These are phyloP conservation scores for Eledona agricola DNA, from an alignment of 2,888 invertebrate genomes.

Conservation along the genomic window DNA sequence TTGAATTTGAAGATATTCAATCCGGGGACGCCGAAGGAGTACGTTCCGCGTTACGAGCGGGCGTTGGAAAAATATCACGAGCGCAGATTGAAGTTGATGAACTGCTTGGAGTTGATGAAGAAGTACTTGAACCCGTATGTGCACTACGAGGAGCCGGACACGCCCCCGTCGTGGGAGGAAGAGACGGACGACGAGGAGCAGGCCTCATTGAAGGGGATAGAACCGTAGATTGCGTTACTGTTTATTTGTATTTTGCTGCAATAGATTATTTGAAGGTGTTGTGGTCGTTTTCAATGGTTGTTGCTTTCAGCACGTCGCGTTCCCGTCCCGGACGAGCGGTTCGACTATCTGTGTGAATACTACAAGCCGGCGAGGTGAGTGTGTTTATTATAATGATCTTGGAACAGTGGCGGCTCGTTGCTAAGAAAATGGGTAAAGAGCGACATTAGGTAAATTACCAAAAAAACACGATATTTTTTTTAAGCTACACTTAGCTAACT, in stretches of 20 bases:
- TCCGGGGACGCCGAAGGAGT: constrained; percentile 52
- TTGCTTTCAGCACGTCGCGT: constrained; percentile 81
- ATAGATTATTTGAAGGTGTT: constrained; percentile 3
- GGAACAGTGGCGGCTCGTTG: too few relatives aligned
- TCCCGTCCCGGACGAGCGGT: constrained; percentile 95
- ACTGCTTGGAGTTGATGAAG: constrained; percentile 61
- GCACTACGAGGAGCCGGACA: constrained; percentile 56
- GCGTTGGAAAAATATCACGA: constrained; percentile 59
- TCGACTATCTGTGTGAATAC: constrained; percentile 90
- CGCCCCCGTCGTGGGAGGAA: constrained; percentile 2
- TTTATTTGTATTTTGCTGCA: not conserved
- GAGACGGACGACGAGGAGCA: constrained; percentile 5
- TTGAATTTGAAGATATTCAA: constrained; percentile 68
- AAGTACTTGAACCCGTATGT: constrained; percentile 68
- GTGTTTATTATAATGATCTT: too few relatives aligned
- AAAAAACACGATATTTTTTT: too few relatives aligned
- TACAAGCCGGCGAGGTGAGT: constrained; percentile 93
- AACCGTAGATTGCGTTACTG: not conserved
- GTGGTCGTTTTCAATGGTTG: constrained; percentile 15
- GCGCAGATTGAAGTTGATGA: constrained; percentile 48
- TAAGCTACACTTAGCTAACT: too few relatives aligned
- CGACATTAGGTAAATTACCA: too few relatives aligned
- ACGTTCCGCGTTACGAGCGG: constrained; percentile 61
- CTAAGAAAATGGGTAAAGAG: too few relatives aligned
- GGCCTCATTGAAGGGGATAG: not conserved